These are phyloP conservation scores for Drosophila prosaltans DNA, from an alignment of 1,140 invertebrate genomes.

Conservation along the genomic window DNA sequence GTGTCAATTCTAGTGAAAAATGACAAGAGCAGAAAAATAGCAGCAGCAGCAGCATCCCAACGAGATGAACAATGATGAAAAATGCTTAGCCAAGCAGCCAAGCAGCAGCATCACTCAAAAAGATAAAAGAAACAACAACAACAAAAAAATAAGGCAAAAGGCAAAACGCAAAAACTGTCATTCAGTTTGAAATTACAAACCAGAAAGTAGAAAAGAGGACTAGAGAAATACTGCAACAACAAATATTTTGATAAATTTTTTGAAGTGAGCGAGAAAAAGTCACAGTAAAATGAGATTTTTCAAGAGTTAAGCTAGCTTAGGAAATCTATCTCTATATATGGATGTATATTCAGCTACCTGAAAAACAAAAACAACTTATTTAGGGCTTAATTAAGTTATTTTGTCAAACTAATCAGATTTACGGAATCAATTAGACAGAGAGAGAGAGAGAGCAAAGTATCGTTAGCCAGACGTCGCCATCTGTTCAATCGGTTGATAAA, in stretches of 20 bases:
- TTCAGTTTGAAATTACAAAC: constrained; percentile 74
- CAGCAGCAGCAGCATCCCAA: constrained; percentile 3
- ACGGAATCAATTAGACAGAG: constrained; percentile 41
- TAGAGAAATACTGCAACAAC: constrained; percentile 31
- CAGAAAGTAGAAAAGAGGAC: not conserved
- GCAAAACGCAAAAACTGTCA: constrained; percentile 74
- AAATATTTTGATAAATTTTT: constrained; percentile 65
- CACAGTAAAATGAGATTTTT: constrained; percentile 7
- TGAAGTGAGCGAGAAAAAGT: constrained; percentile 23
- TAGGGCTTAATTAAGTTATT: constrained; percentile 68
- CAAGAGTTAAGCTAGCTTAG: constrained; percentile 8
- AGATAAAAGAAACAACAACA: constrained; percentile 21
- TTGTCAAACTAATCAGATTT: constrained; percentile 47
- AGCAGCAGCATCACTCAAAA: constrained; percentile 11
- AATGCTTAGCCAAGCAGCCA: constrained; percentile 48
- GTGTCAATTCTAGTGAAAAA: constrained; percentile 77
- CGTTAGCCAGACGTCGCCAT: constrained; percentile 42
- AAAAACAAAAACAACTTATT: constrained; percentile 26
- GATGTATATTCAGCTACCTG: constrained; percentile 4
- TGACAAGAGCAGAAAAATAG: constrained; percentile 49
- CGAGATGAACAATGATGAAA: constrained; percentile 46
- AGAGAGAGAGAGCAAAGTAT: not conserved
- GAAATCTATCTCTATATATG: not conserved
- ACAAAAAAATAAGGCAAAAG: constrained; percentile 48
- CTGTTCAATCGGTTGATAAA: constrained; percentile 36